A percentile compares a stretch with the other conserved stretches of the same genome.
phyloP scores from a whole-genome alignment of 2,113 vertebrate species.

The Coregonus clupeaformis region DNA sequence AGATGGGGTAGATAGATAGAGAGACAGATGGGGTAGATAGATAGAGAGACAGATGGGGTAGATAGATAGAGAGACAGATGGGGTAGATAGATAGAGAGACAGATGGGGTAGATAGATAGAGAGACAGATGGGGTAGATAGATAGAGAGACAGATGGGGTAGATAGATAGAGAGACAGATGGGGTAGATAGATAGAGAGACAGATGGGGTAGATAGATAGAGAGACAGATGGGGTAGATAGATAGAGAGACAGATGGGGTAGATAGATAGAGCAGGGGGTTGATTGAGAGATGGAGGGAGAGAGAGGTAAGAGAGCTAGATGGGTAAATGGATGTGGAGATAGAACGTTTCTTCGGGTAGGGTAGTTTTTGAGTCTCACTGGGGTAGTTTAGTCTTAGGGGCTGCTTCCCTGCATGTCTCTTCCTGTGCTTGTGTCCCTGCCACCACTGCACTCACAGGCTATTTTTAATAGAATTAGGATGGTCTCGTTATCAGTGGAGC shows the following conservation, averaged over 20 bases:
- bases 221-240: too few relatives aligned
- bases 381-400: conserved; percentile 26
- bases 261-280: conserved; percentile 43
- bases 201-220: too few relatives aligned
- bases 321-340: conserved; percentile 57
- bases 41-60: conserved; percentile 45
- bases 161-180: too few relatives aligned
- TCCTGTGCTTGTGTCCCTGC: conserved; percentile 3
- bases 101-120: too few relatives aligned
- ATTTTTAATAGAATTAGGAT: conserved; percentile 80
- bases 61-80: conserved; percentile 62
- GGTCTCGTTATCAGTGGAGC: conserved; percentile 72
- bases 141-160: too few relatives aligned
- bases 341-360: conserved; percentile 38
- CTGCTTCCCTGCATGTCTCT: conserved; percentile 37
- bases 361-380: conserved; percentile 31
- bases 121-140: too few relatives aligned
- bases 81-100: conserved; percentile 58
- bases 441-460: conserved; percentile 61
- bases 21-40: conserved; percentile 18
- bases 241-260: too few relatives aligned
- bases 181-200: too few relatives aligned
- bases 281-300: conserved; percentile 61
- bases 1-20: conserved; percentile 63
- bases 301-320: conserved; percentile 40